Conservation (phyloP, 2,888 invertebrate species). For the Siphonodentalium dalli region DNA sequence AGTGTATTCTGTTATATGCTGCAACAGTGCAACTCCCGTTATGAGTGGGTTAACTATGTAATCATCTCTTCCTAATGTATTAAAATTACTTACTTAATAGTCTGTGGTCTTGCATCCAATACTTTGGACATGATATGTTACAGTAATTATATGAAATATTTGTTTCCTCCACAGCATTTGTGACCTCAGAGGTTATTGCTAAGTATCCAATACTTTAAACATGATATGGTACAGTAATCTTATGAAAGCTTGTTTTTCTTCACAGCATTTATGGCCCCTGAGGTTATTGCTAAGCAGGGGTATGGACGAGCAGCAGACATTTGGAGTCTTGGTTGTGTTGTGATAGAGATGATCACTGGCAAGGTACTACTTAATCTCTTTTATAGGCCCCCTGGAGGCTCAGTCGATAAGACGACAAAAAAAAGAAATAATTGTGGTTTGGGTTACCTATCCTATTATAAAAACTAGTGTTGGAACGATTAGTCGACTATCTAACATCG, state of each 20-base stretch:
- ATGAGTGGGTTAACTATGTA: too few relatives aligned
- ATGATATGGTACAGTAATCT: not conserved
- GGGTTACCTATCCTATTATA: too few relatives aligned
- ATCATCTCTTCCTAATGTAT: too few relatives aligned
- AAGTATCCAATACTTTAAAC: not conserved
- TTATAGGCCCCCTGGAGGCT: not conserved
- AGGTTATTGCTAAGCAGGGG: constrained; percentile 78
- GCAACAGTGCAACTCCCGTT: too few relatives aligned
- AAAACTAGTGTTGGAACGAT: too few relatives aligned
- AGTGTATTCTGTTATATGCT: too few relatives aligned
- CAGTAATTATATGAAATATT: not conserved
- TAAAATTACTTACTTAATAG: too few relatives aligned
- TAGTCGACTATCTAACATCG: too few relatives aligned
- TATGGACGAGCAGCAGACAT: constrained; percentile 94
- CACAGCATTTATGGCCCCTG: constrained; percentile 95
- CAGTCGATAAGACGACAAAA: too few relatives aligned
- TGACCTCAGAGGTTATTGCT: not conserved
- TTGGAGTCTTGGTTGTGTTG: constrained; percentile 95
- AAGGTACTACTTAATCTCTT: constrained; percentile 77
- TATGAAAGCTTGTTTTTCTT: constrained; percentile 28
- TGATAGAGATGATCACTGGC: constrained; percentile 93
- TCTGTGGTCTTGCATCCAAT: too few relatives aligned
- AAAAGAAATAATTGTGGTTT: too few relatives aligned
- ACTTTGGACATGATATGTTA: too few relatives aligned
- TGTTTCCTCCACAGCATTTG: not conserved